These are phyloP conservation scores for Chelonoidis abingdonii DNA, from an alignment of 2,113 vertebrate species.

Conservation along the genomic window DNA sequence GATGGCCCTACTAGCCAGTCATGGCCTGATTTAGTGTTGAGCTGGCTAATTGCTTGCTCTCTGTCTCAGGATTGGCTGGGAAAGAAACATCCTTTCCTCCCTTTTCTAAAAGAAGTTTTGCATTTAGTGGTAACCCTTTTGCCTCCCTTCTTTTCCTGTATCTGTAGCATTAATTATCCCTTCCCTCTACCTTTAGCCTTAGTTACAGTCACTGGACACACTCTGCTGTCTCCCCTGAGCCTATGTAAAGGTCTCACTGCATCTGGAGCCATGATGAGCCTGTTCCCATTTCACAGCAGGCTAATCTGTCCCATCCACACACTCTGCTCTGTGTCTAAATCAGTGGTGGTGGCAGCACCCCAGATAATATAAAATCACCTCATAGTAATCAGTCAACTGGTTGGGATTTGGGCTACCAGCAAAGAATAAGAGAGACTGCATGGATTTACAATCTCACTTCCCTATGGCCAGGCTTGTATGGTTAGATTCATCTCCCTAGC, in stretches of 20 bases:
- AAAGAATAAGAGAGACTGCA: neutral
- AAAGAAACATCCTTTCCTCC: neutral
- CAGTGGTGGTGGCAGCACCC: neutral
- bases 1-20: neutral
- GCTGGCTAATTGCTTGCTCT: neutral
- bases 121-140: neutral
- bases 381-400: neutral
- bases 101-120: neutral
- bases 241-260: fast-evolving
- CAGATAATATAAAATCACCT: neutral
- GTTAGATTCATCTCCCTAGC: neutral
- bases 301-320: neutral
- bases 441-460: neutral
- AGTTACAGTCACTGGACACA: neutral
- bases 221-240: neutral
- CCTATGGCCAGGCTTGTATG: neutral
- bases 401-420: neutral
- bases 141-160: neutral
- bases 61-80: neutral
- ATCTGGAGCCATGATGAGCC: neutral
- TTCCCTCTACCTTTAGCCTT: neutral
- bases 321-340: neutral
- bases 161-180: neutral
- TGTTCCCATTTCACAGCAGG: neutral
- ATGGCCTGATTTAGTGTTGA: neutral